A percentile compares a stretch with the other conserved stretches of the same genome.
phyloP scores from a whole-genome alignment of 1,140 invertebrate genomes.

The Augochlora pura region DNA sequence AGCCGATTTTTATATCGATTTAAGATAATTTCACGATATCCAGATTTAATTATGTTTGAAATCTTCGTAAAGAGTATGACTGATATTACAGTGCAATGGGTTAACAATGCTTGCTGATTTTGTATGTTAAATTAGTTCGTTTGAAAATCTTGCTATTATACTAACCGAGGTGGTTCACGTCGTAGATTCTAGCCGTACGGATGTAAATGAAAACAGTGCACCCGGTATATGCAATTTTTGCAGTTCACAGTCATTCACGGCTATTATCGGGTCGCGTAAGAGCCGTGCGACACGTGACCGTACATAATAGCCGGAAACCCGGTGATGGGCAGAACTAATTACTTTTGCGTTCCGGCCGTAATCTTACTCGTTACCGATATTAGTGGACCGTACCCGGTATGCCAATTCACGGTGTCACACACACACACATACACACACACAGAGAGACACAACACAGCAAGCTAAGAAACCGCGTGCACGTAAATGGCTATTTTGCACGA shows the following conservation, averaged over 20 bases:
- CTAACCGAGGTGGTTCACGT: too few relatives aligned
- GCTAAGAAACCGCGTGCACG: background rate
- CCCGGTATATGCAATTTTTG: background rate
- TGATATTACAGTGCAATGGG: too few relatives aligned
- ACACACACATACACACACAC: too few relatives aligned
- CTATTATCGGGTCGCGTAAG: conserved; percentile 23
- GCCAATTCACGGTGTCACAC: background rate
- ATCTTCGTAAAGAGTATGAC: too few relatives aligned
- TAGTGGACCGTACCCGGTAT: background rate
- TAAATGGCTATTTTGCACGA: background rate
- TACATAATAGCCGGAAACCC: conserved; percentile 57
- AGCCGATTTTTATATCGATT: too few relatives aligned
- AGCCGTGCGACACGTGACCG: conserved; percentile 53
- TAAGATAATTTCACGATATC: too few relatives aligned
- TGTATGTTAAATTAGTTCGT: too few relatives aligned
- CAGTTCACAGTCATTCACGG: conserved; percentile 27
- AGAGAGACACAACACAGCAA: too few relatives aligned
- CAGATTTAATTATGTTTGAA: too few relatives aligned
- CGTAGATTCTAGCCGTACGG: too few relatives aligned
- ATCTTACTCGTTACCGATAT: conserved; percentile 23
- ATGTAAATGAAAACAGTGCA: background rate
- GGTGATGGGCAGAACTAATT: conserved; percentile 60
- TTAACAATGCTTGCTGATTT: too few relatives aligned
- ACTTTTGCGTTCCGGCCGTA: conserved; percentile 48
- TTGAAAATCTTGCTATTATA: too few relatives aligned